phyloP scores from a whole-genome alignment of 2,888 invertebrate genomes.

The Calameuta filiformis region DNA sequence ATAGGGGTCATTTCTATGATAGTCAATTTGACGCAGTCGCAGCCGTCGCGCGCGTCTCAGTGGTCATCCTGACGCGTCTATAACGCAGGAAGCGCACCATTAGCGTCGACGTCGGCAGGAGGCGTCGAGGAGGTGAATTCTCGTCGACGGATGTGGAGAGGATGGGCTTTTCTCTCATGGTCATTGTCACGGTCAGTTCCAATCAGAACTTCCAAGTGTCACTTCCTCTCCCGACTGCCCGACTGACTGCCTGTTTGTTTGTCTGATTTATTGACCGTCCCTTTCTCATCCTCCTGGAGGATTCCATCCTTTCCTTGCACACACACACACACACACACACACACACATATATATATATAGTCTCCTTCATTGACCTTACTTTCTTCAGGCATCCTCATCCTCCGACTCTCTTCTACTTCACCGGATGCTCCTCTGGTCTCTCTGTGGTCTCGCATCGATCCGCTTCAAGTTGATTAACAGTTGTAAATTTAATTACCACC shows the following conservation, averaged over 20 bases:
- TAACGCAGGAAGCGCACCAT: conserved; percentile 38
- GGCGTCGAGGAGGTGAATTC: background rate
- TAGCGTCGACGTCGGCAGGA: conserved; percentile 19
- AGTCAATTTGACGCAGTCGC: conserved; percentile 41
- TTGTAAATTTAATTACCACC: conserved; percentile 51
- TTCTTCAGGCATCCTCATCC: background rate
- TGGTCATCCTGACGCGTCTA: conserved; percentile 51
- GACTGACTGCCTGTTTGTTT: conserved; percentile 20
- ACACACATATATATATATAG: background rate
- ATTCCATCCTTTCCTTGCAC: background rate
- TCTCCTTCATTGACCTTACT: background rate
- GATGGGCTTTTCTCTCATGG: conserved; percentile 18
- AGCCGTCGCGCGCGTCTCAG: conserved; percentile 70
- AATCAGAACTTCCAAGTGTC: conserved; percentile 39
- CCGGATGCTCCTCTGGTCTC: background rate
- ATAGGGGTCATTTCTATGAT: background rate
- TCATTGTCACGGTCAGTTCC: conserved; percentile 45
- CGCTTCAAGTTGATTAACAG: conserved; percentile 46
- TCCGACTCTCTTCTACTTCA: background rate
- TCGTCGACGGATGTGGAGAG: background rate
- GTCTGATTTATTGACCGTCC: conserved; percentile 19
- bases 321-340: accelerated
- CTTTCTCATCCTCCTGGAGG: conserved; percentile 11
- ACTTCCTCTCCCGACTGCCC: conserved; percentile 27
- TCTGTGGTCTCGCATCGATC: conserved; percentile 35